phyloP scores from a whole-genome alignment of 2,113 vertebrate species.

The Pantherophis guttatus region DNA sequence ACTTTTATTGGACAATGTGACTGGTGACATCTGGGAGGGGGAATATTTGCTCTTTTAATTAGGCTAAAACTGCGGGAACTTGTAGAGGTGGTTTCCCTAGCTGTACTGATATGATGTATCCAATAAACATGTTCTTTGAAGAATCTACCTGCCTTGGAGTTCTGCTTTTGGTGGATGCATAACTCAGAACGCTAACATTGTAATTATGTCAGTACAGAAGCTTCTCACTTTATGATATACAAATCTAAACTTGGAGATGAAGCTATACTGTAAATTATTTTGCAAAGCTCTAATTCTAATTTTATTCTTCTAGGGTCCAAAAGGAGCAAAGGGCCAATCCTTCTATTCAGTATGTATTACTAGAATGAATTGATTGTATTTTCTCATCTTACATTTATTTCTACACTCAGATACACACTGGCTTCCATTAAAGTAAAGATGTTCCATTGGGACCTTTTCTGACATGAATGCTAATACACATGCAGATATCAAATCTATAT shows the following conservation, averaged over 20 bases:
- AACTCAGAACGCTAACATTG: neutral
- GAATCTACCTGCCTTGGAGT: no score
- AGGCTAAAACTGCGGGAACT: no score
- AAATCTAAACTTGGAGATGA: neutral
- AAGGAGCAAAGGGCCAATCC: conserved; percentile 40
- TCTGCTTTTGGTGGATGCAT: no score
- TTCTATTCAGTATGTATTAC: conserved; percentile 54
- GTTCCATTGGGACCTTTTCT: neutral
- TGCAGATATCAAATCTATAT: neutral
- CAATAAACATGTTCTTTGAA: no score
- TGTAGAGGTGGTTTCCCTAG: no score
- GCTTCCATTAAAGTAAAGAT: neutral
- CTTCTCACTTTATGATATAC: neutral
- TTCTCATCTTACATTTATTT: neutral
- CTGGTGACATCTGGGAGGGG: no score
- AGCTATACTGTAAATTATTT: neutral
- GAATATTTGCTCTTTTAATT: no score
- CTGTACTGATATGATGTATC: no score
- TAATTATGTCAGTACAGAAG: neutral
- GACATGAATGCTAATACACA: neutral
- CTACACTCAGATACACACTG: neutral
- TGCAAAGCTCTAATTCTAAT: neutral
- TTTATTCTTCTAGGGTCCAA: conserved; percentile 47
- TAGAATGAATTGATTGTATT: neutral
- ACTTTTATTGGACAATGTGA: no score